These are phyloP conservation scores for Zelleria hepariella DNA, from an alignment of 2,888 invertebrate species.

Conservation along the genomic window DNA sequence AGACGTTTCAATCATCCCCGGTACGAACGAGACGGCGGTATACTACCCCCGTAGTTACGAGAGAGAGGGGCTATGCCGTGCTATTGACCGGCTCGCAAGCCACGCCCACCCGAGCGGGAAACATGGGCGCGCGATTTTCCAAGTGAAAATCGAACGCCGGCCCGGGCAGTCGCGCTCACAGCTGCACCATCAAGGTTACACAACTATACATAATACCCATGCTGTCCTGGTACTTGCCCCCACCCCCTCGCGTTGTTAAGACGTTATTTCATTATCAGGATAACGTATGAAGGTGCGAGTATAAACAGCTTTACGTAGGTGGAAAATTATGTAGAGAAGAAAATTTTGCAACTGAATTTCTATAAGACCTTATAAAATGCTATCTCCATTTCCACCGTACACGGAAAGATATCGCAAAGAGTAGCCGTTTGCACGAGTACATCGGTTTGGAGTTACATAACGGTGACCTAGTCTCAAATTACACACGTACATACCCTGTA, in stretches of 20 bases:
- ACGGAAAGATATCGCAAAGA: background rate
- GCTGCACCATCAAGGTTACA: conserved; percentile 61
- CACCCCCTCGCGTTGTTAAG: background rate
- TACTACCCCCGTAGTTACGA: conserved; percentile 26
- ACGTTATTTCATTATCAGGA: background rate
- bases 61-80: conserved; percentile 54
- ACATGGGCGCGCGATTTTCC: conserved; percentile 63
- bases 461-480: conserved; percentile 9
- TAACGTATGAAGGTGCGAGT: background rate
- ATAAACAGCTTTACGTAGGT: no score
- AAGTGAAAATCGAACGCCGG: conserved; percentile 70
- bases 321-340: no score
- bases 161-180: conserved; percentile 65
- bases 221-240: conserved; percentile 32
- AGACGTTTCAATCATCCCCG: conserved; percentile 72
- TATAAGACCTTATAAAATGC: background rate
- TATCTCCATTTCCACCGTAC: background rate
- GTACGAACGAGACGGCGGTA: conserved; percentile 45
- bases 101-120: conserved; percentile 71
- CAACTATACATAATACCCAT: conserved; percentile 29
- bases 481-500: background rate
- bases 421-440: background rate
- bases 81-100: conserved; percentile 69
- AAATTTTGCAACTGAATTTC: background rate
- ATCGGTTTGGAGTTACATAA: conserved; percentile 12